Conservation (phyloP, 2,113 vertebrate genomes). For the Macheiramphus alcinus region DNA sequence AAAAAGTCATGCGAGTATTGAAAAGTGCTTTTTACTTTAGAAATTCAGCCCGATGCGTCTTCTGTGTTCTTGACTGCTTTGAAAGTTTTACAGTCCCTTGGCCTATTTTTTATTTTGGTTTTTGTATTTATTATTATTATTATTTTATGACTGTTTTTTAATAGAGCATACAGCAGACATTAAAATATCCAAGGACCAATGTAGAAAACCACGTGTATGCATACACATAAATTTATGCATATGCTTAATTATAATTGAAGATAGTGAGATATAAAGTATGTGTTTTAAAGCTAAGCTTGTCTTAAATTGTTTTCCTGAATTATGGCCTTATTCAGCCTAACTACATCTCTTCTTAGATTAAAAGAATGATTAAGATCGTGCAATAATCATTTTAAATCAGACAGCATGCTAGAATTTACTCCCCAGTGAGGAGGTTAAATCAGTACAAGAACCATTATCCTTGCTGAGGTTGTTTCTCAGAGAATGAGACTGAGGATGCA, state of each 20-base stretch:
- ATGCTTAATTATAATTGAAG: not conserved
- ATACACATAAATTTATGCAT: not conserved
- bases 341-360: slow-evolving; percentile 9
- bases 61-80: not conserved
- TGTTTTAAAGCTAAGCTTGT: not conserved
- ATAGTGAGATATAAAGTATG: not conserved
- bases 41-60: not conserved
- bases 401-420: slow-evolving; percentile 16
- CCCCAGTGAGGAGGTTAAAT: not conserved
- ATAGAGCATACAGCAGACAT: not conserved
- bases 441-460: not conserved
- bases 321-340: not conserved
- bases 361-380: not conserved
- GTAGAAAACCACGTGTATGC: not conserved
- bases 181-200: not conserved
- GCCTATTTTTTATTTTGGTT: not conserved
- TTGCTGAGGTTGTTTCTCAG: not conserved
- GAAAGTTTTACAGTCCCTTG: not conserved
- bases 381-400: slow-evolving; percentile 7
- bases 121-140: not conserved
- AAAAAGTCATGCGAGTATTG: not conserved
- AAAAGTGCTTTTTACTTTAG: not conserved
- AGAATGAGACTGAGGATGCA: not conserved
- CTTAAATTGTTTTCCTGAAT: slow-evolving; percentile 1
- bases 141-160: not conserved